Conservation (phyloP, 2,113 vertebrate species). For the Brachypteracias leptosomus region DNA sequence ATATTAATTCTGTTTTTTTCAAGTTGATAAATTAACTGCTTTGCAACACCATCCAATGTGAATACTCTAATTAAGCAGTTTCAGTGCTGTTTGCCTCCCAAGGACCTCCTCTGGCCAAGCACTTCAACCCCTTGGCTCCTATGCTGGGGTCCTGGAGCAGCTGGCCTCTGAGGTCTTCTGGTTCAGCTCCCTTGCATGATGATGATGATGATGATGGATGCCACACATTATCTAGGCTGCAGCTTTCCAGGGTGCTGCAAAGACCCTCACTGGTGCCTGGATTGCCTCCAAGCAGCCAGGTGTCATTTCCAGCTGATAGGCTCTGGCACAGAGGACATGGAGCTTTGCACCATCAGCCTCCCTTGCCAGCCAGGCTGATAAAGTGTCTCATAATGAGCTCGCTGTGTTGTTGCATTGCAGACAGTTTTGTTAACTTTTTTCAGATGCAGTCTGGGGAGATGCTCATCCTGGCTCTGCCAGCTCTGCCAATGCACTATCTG, state of each 20-base stretch:
- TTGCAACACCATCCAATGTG: background rate
- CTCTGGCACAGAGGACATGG: background rate
- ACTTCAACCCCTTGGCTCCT: background rate
- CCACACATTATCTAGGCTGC: background rate
- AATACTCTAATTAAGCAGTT: background rate
- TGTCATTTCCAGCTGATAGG: background rate
- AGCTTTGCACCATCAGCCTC: background rate
- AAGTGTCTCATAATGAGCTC: background rate
- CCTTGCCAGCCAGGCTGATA: background rate
- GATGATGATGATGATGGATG: background rate
- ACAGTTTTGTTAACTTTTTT: background rate
- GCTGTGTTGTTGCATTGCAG: background rate
- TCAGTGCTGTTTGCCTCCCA: background rate
- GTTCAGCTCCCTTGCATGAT: background rate
- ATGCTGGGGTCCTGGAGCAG: background rate
- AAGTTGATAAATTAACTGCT: background rate
- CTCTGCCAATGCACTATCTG: background rate
- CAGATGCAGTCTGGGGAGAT: background rate
- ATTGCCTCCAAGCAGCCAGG: background rate
- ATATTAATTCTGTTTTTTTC: background rate
- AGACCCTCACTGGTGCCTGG: background rate
- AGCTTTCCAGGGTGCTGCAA: rapidly evolving
- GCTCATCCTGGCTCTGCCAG: background rate
- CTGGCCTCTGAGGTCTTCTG: background rate
- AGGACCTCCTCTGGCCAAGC: background rate